phyloP scores from a whole-genome alignment of 2,797 vertebrate species.

The Brachyalestes nurse region DNA sequence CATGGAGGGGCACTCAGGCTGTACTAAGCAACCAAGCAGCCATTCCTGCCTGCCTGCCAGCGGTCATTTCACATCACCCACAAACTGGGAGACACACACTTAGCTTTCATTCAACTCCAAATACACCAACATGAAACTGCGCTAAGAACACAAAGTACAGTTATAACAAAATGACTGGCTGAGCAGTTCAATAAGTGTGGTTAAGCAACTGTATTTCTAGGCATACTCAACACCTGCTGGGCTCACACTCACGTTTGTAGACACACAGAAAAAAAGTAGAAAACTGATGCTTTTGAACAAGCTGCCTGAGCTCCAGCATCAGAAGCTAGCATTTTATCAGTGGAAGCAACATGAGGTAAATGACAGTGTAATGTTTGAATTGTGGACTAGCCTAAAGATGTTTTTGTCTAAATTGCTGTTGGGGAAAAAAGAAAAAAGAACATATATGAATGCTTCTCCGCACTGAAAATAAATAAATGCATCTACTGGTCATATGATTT shows the following conservation, averaged over 20 bases:
- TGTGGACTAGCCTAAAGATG: background rate
- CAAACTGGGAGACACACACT: background rate
- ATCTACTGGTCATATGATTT: background rate
- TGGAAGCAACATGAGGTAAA: background rate
- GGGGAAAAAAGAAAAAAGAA: background rate
- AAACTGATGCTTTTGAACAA: no score
- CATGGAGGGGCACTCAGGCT: background rate
- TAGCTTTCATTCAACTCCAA: background rate
- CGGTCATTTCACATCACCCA: background rate
- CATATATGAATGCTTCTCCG: background rate
- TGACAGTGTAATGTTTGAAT: conserved; percentile 6
- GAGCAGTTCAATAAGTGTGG: conserved; percentile 15
- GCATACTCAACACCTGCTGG: conserved; percentile 7
- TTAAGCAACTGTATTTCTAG: background rate
- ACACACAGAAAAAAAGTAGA: background rate
- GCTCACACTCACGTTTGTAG: background rate
- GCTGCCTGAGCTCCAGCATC: background rate
- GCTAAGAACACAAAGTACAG: background rate
- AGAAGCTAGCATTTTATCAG: background rate
- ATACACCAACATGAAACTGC: background rate
- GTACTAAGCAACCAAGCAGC: background rate
- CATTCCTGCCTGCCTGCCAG: background rate
- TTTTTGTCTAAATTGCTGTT: background rate
- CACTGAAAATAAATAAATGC: background rate
- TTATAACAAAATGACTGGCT: background rate